These are phyloP conservation scores for Protophormia terraenovae DNA, from an alignment of 2,888 invertebrate species.

Conservation along the genomic window DNA sequence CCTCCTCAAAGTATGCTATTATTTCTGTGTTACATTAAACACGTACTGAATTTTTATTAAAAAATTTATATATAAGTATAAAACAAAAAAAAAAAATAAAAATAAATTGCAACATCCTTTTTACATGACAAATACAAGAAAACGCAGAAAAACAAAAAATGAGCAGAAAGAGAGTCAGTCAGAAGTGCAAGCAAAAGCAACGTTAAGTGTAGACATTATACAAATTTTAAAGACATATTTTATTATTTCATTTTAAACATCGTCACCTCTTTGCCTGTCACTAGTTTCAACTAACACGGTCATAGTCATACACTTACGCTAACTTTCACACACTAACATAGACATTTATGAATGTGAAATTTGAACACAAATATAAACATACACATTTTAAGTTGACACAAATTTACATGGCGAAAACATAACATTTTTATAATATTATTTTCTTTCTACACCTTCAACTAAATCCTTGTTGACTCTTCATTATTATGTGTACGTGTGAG, in stretches of 20 bases:
- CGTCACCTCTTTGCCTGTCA: conserved; percentile 17
- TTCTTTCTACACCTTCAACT: conserved; percentile 49
- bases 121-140: neutral
- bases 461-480: conserved; percentile 53
- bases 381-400: conserved; percentile 49
- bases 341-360: conserved; percentile 4
- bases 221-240: conserved; percentile 39
- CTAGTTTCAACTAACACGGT: neutral
- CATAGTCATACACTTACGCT: neutral
- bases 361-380: conserved; percentile 5
- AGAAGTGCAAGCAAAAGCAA: conserved; percentile 13
- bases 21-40: conserved; percentile 44
- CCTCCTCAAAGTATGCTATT: conserved; percentile 21
- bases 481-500: neutral
- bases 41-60: conserved; percentile 42
- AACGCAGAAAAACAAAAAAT: neutral
- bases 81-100: conserved; percentile 7
- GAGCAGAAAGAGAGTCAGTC: neutral
- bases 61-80: neutral
- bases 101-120: conserved; percentile 45
- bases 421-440: conserved; percentile 56
- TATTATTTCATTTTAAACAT: conserved; percentile 45
- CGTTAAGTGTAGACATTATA: conserved; percentile 37
- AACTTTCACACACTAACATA: neutral
- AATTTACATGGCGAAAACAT: conserved; percentile 52